phyloP scores from a whole-genome alignment of 2,113 vertebrate species.

The Chrysemys picta region DNA sequence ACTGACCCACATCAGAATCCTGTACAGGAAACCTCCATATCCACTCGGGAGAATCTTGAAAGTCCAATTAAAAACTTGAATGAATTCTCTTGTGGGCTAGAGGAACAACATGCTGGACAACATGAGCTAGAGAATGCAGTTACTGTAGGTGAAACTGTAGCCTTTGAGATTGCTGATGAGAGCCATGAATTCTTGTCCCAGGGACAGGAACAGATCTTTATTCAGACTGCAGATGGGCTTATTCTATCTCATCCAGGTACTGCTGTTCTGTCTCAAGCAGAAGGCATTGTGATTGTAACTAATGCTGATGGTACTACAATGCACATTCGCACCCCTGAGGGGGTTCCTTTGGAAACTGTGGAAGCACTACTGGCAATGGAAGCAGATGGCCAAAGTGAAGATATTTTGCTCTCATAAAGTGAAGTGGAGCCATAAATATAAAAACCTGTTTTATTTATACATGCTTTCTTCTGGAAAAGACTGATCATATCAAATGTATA shows the following conservation, averaged over 20 bases:
- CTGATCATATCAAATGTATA: conserved; percentile 49
- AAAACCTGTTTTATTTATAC: not conserved
- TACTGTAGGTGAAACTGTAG: conserved; percentile 54
- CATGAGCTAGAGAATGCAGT: not conserved
- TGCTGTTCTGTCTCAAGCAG: conserved; percentile 73
- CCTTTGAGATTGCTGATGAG: conserved; percentile 72
- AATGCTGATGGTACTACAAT: conserved; percentile 80
- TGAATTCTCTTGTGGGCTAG: not conserved
- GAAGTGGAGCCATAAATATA: conserved; percentile 60
- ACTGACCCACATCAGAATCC: not conserved
- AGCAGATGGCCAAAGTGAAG: conserved; percentile 72
- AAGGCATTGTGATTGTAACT: conserved; percentile 80
- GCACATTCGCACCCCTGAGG: conserved; percentile 80
- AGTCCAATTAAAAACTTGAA: not conserved
- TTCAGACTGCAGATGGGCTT: conserved; percentile 82
- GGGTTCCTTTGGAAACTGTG: conserved; percentile 81
- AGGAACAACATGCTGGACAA: not conserved
- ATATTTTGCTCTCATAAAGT: conserved; percentile 55
- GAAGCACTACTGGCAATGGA: conserved; percentile 85
- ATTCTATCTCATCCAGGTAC: conserved; percentile 79
- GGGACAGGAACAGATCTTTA: conserved; percentile 79
- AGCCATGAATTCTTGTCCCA: conserved; percentile 71
- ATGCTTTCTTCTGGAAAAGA: conserved; percentile 52
- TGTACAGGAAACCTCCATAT: not conserved
- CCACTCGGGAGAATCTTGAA: not conserved